Evolutionary conservation across 2,888 invertebrate species (phyloP), one percentile per base, ranked within the genome.

Genomic region (Chesias legatella): DNA sequence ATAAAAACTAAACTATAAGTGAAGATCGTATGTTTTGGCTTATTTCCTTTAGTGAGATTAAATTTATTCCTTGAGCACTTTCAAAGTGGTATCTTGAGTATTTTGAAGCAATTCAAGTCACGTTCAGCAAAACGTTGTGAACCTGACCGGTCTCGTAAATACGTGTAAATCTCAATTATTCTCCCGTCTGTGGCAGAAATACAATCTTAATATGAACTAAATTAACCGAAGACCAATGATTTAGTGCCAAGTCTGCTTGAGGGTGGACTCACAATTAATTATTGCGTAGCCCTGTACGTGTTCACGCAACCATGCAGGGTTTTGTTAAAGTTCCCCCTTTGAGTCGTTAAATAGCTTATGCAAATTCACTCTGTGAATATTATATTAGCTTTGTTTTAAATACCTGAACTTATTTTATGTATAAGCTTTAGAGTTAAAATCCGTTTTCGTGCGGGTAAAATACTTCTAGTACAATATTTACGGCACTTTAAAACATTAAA

Each of bases 131-230:
- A 43, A 42, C 50, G 49, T 56, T 56, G 55, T 53, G 45, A 56
- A 39, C 43, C 33, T 34, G 10, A 33, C 43, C 48, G 48, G 35
- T 33, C 50, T 48, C 48, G 51, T 49, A 49, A 47, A 55, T 55
- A n/a, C n/a, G n/a, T n/a, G n/a, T n/a, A 59, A 56, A 60, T 58
- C 51, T 48, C 45, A 59, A 58, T 63, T 56, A 48, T 48, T 35
- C 43, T 39, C 41, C 47, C 51, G 40, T 33, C 46, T 37, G 43
- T 32, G 44, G 34, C 39, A 47, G 37, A 31, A 36, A 9, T 33
- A 43, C 40, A 36, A 38, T 40, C 43, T 51, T 42, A 51, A 46
- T 46, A 45, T 32, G 44, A 41, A 39, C 46, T 30, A 17, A 38
- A 51, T 33, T 34, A 33, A 10, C 25, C 32, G 35, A 51, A 42